Evolutionary conservation across 2,113 vertebrate genomes (phyloP), one percentile per base, ranked within the genome.

Genomic region (Seriola dumerili): DNA sequence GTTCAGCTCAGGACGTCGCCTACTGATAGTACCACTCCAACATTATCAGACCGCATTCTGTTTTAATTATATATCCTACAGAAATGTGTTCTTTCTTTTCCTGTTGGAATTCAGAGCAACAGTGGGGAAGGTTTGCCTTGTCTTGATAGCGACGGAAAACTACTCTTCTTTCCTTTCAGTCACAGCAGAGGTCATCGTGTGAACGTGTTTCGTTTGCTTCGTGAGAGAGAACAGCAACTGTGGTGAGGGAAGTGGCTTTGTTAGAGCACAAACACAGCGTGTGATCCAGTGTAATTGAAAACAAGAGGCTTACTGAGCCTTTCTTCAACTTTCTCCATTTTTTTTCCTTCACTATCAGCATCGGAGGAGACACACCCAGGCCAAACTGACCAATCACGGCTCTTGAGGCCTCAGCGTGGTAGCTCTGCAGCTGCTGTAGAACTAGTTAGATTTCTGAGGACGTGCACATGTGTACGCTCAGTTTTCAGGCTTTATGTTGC

Each of bases 41-140:
- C 52, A 46, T 32, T 58, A 65, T 58, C 63, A 58, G 23, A 23
- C 19, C 8, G 40, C 36, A 36, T 58, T 67, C 29, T 46, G 19
- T 40, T 77, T 67, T 59, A 58, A 68, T 48, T 34, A 67, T 46
- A 48, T 59, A 44, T 21, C 42, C 23, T 13, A 54, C 62, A 58
- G 25, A 29, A 58, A 29, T 29, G 12, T 58, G 23, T 58, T 58
- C 13, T 58, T 13, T 58, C 12, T 52, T 29, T 14, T 58, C 25
- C 2, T 23, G 23, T 23, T 23, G 23, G 23, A 23, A 23, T 29
- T 25, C 5, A 29, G 3, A 23, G 3, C 21, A 61, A 34, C 58
- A 17, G 9, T 61, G 23, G 29, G 14, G 14, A 61, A 17, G 0
- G 6, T 32, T 34, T 61, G 8, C 16, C 52, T 59, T 21, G 8